phyloP scores from a whole-genome alignment of 2,797 vertebrate species.

The Propithecus perrieri region DNA sequence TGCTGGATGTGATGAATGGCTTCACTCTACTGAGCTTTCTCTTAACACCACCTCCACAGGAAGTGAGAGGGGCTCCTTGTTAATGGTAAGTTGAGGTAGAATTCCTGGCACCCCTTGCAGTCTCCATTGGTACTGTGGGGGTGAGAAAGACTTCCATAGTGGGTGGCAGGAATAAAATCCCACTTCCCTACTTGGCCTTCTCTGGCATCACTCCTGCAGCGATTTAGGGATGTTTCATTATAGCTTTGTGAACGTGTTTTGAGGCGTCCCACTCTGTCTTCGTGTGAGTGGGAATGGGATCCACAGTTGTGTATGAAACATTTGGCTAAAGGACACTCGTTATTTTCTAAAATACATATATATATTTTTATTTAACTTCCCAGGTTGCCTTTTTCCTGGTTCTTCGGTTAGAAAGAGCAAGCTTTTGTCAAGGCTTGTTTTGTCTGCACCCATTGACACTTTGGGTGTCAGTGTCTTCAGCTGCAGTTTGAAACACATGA shows the following conservation, averaged over 20 bases:
- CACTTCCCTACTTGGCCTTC: not conserved
- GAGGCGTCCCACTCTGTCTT: fast-evolving
- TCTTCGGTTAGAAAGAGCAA: not conserved
- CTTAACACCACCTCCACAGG: not conserved
- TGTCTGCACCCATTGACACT: not conserved
- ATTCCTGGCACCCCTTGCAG: not conserved
- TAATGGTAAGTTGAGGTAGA: not conserved
- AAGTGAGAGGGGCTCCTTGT: not conserved
- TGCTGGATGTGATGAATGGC: not conserved
- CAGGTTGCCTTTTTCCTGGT: not conserved
- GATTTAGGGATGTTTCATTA: not conserved
- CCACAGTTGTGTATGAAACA: no score
- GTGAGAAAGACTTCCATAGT: not conserved
- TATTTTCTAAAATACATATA: not conserved
- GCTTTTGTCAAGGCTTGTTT: not conserved
- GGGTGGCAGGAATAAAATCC: not conserved
- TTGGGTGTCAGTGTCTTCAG: not conserved
- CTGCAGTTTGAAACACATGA: not conserved
- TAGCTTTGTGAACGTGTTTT: no score
- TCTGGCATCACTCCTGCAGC: not conserved
- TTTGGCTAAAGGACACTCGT: not conserved
- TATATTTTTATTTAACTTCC: not conserved
- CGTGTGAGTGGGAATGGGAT: fast-evolving
- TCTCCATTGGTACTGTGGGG: not conserved
- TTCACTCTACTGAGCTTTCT: not conserved